Evolutionary conservation across 2,888 invertebrate species (phyloP).

Genomic region (Drosophila austrosaltans): DNA sequence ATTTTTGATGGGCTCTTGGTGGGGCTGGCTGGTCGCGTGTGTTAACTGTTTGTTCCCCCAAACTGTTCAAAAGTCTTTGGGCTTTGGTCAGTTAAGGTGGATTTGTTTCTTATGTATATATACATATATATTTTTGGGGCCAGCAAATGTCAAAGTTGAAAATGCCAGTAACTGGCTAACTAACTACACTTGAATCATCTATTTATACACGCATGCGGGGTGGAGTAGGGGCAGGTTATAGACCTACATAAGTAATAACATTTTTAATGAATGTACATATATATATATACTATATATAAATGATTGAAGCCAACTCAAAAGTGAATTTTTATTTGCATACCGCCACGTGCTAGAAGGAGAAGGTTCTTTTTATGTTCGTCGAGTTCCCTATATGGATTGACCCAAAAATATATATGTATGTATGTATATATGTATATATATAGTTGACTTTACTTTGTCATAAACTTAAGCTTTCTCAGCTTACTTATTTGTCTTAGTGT

Average conservation of each 20-base stretch:
- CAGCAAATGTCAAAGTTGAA: slow-evolving; percentile 71
- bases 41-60: slow-evolving; percentile 9
- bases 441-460: background rate
- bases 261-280: slow-evolving; percentile 21
- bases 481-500: background rate
- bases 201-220: slow-evolving; percentile 39
- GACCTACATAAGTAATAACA: slow-evolving; percentile 8
- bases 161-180: slow-evolving; percentile 21
- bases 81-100: slow-evolving; percentile 16
- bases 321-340: slow-evolving; percentile 53
- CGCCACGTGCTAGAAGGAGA: slow-evolving; percentile 33
- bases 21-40: slow-evolving; percentile 42
- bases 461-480: background rate
- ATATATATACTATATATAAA: slow-evolving; percentile 3
- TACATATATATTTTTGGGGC: slow-evolving; percentile 10
- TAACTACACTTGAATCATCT: slow-evolving; percentile 56
- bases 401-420: background rate
- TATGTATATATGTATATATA: background rate
- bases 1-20: too few species aligned
- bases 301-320: slow-evolving; percentile 41
- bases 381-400: background rate
- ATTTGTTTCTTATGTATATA: too few species aligned
- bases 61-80: too few species aligned
- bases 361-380: slow-evolving; percentile 6
- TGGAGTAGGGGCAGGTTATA: background rate